Conservation (phyloP, 2,888 invertebrate genomes). For the Eutolmus rufibarbis region DNA sequence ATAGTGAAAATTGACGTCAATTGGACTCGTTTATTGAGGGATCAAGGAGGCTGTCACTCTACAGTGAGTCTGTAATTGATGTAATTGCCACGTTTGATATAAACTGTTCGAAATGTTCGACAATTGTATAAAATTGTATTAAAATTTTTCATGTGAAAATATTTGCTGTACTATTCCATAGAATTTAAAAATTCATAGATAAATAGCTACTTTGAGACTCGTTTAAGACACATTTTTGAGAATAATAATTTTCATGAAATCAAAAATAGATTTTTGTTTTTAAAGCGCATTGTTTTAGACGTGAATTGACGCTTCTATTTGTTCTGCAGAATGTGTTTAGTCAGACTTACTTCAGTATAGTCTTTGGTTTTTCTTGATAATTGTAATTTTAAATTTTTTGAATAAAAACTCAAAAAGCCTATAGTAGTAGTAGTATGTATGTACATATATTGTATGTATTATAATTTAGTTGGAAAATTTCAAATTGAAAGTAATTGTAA, state of each 20-base stretch:
- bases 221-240: too few species aligned
- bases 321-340: background rate
- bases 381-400: too few species aligned
- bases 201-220: too few species aligned
- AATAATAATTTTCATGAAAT: too few species aligned
- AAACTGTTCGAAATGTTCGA: background rate
- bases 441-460: background rate
- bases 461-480: background rate
- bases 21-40: background rate
- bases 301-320: background rate
- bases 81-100: background rate
- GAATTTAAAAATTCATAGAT: background rate
- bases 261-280: background rate
- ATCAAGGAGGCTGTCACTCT: background rate
- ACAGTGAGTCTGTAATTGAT: background rate
- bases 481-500: background rate
- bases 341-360: too few species aligned
- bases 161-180: background rate
- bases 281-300: background rate
- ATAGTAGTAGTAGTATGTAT: too few species aligned
- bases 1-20: background rate
- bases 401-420: too few species aligned
- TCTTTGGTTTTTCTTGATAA: too few species aligned
- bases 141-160: background rate
- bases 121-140: background rate